Evolutionary conservation across 2,797 vertebrate genomes (phyloP).

Genomic region (Arnoldichthys spilopterus): DNA sequence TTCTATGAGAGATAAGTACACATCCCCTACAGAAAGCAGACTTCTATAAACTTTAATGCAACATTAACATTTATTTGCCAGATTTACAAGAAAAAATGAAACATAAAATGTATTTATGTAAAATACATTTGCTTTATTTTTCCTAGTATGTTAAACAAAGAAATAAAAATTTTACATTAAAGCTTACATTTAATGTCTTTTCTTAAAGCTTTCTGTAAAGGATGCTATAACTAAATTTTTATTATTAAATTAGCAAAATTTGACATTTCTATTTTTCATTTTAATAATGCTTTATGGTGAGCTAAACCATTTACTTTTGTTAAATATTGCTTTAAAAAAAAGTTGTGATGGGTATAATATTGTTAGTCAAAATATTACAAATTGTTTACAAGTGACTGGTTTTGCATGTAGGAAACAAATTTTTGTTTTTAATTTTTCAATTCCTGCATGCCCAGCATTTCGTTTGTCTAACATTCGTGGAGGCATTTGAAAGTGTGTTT

Average conservation of each 20-base stretch:
- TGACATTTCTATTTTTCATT: background rate
- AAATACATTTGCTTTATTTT: too few relatives aligned
- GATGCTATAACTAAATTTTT: too few relatives aligned
- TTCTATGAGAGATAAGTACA: too few relatives aligned
- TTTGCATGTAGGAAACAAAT: conserved; percentile 34
- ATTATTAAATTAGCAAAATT: too few relatives aligned
- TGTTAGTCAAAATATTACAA: conserved; percentile 14
- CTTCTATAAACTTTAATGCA: too few relatives aligned
- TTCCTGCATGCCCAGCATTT: conserved; percentile 48
- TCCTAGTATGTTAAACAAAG: too few relatives aligned
- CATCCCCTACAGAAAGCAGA: background rate
- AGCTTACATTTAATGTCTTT: too few relatives aligned
- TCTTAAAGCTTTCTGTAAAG: too few relatives aligned
- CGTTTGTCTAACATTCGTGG: conserved; percentile 12
- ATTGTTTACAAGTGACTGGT: conserved; percentile 27
- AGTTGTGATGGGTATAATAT: conserved; percentile 17
- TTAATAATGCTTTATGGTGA: background rate
- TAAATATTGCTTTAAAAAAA: conserved; percentile 6
- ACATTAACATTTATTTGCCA: background rate
- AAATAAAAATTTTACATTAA: too few relatives aligned
- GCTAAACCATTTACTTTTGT: background rate
- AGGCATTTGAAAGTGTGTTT: background rate
- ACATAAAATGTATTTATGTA: too few relatives aligned
- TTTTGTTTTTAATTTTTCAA: conserved; percentile 8
- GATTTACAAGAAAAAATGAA: too few relatives aligned